Percentiles rank a stretch among this genome's conserved stretches.
phyloP scores from a whole-genome alignment of 2,113 vertebrate species.

The Clinocottus analis region DNA sequence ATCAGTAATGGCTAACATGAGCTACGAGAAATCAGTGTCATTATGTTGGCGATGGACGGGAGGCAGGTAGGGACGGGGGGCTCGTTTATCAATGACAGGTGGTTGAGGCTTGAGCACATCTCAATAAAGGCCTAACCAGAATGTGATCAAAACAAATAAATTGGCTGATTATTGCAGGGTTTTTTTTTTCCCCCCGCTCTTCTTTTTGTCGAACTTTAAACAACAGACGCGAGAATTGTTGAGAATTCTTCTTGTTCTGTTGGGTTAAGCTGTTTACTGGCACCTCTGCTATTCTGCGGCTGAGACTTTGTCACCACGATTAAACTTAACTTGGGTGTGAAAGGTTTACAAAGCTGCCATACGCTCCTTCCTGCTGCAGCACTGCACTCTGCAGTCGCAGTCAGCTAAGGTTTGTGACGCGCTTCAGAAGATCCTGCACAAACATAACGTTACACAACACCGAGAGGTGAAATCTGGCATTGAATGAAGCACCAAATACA shows the following conservation, averaged over 20 bases:
- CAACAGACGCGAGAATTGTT: not conserved
- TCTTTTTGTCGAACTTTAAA: too few species aligned
- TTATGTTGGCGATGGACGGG: constrained; percentile 75
- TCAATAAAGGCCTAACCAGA: constrained; percentile 66
- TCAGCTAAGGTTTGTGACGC: not conserved
- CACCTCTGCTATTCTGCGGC: constrained; percentile 1
- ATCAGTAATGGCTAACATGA: constrained; percentile 84
- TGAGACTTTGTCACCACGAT: constrained; percentile 9
- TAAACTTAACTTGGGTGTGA: constrained; percentile 14
- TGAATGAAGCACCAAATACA: not conserved
- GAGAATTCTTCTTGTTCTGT: not conserved
- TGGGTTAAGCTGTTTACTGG: constrained; percentile 22
- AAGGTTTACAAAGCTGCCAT: constrained; percentile 14
- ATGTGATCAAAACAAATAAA: constrained; percentile 62
- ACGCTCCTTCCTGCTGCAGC: constrained; percentile 1
- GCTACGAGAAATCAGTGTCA: constrained; percentile 81
- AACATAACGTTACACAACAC: not conserved
- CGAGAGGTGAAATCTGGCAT: not conserved
- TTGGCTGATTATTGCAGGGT: constrained; percentile 40
- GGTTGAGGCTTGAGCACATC: constrained; percentile 56
- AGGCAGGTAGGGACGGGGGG: not conserved
- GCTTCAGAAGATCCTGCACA: not conserved
- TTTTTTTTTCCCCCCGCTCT: too few species aligned
- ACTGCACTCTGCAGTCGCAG: not conserved
- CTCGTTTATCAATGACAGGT: constrained; percentile 60